These are phyloP conservation scores for Verasper variegatus DNA, from an alignment of 2,113 vertebrate species.

Conservation along the genomic window DNA sequence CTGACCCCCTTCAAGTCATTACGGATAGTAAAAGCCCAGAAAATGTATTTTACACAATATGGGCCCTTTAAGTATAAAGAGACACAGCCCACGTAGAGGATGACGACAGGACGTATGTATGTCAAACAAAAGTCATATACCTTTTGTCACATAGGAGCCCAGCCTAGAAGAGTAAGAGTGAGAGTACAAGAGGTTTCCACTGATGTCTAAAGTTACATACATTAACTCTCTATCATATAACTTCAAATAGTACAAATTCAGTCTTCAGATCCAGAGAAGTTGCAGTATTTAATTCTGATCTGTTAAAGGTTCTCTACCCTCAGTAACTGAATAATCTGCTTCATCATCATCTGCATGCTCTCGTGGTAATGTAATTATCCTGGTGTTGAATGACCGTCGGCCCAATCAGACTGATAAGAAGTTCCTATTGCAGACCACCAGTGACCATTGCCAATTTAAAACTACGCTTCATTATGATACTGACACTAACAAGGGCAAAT, in stretches of 20 bases:
- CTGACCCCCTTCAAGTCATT: too few species aligned
- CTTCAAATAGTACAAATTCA: neutral
- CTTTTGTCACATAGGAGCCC: too few species aligned
- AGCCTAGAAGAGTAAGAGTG: too few species aligned
- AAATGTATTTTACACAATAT: too few species aligned
- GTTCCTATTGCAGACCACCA: slow-evolving; percentile 39
- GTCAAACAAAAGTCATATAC: too few species aligned
- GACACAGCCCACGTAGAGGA: too few species aligned
- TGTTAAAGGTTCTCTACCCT: slow-evolving; percentile 17
- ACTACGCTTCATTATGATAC: slow-evolving; percentile 34
- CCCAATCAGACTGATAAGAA: slow-evolving; percentile 52
- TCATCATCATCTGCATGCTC: slow-evolving; percentile 38
- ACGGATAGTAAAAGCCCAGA: too few species aligned
- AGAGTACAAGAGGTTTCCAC: too few species aligned
- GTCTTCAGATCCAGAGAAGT: neutral
- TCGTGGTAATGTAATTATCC: slow-evolving; percentile 60
- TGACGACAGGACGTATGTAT: too few species aligned
- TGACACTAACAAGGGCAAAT: slow-evolving; percentile 49
- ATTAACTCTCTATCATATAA: neutral
- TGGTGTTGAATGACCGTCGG: slow-evolving; percentile 46
- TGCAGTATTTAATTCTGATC: slow-evolving; percentile 6
- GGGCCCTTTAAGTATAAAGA: too few species aligned
- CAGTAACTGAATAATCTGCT: slow-evolving; percentile 41
- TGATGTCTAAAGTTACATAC: too few species aligned
- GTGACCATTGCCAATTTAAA: slow-evolving; percentile 63